phyloP scores from a whole-genome alignment of 2,113 vertebrate genomes.

The Lynx canadensis region DNA sequence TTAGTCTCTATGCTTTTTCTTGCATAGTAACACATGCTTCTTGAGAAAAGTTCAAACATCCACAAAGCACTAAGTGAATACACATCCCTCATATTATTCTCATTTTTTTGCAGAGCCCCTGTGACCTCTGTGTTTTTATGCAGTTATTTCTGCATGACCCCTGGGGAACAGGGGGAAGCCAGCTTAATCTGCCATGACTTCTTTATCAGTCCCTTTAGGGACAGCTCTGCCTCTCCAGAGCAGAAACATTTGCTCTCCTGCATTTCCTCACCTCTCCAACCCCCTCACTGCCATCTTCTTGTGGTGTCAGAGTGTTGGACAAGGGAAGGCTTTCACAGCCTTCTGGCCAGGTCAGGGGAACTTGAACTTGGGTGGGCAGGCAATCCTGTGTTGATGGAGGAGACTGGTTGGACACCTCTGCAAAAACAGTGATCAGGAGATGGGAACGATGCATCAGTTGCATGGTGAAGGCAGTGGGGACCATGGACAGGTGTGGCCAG shows the following conservation, averaged over 20 bases:
- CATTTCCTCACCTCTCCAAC: not conserved
- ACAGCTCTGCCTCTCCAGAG: not conserved
- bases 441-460: fast-evolving
- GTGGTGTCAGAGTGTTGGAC: not conserved
- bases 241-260: not conserved
- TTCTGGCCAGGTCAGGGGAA: not conserved
- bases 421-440: not conserved
- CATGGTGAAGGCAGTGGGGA: not conserved
- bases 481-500: not conserved
- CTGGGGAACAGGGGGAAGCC: not conserved
- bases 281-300: not conserved
- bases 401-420: not conserved
- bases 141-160: not conserved
- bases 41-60: not conserved
- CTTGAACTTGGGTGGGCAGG: too few species aligned
- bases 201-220: not conserved
- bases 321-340: not conserved
- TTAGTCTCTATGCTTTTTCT: not conserved
- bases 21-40: not conserved
- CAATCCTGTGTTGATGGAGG: not conserved
- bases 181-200: not conserved
- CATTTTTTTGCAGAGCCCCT: not conserved
- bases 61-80: not conserved
- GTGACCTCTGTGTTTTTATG: not conserved
- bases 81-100: not conserved